Evolutionary conservation across 2,797 vertebrate species (phyloP).

Genomic region (Furcifer pardalis): DNA sequence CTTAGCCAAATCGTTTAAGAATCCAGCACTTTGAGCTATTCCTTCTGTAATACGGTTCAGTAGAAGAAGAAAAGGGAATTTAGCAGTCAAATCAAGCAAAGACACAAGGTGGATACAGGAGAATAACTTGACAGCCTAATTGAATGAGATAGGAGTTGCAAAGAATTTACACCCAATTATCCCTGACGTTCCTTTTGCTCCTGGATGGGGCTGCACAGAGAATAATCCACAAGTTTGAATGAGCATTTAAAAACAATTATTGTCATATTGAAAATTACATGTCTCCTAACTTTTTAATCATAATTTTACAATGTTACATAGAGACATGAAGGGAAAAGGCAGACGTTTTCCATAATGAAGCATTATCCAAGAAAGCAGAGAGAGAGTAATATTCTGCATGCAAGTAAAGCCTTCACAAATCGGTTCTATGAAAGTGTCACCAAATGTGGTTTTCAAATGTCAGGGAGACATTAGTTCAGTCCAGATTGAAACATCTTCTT

Average conservation of each 20-base stretch:
- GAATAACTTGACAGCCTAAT: slow-evolving; percentile 1
- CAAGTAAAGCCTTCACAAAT: neutral
- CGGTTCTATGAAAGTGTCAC: neutral
- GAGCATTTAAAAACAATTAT: slow-evolving; percentile 19
- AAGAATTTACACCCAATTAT: slow-evolving; percentile 21
- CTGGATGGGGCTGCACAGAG: neutral
- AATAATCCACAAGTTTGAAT: slow-evolving; percentile 19
- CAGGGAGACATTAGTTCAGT: neutral
- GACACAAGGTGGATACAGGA: neutral
- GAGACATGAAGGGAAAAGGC: neutral
- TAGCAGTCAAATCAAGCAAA: neutral
- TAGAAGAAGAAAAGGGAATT: neutral
- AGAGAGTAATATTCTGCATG: neutral
- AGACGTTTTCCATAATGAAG: slow-evolving; percentile 16
- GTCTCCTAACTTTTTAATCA: slow-evolving; percentile 20
- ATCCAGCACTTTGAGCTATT: neutral
- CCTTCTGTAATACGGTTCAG: neutral
- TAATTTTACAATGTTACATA: neutral
- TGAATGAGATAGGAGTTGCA: slow-evolving; percentile 23
- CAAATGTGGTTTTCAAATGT: neutral
- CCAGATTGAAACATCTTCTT: neutral
- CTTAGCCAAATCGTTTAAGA: neutral
- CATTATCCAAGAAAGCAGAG: neutral
- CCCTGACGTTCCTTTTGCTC: neutral
- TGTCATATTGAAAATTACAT: slow-evolving; percentile 14